Evolutionary conservation across 2,797 vertebrate genomes (phyloP).

Genomic region (Petrocephalus schoutedeni): DNA sequence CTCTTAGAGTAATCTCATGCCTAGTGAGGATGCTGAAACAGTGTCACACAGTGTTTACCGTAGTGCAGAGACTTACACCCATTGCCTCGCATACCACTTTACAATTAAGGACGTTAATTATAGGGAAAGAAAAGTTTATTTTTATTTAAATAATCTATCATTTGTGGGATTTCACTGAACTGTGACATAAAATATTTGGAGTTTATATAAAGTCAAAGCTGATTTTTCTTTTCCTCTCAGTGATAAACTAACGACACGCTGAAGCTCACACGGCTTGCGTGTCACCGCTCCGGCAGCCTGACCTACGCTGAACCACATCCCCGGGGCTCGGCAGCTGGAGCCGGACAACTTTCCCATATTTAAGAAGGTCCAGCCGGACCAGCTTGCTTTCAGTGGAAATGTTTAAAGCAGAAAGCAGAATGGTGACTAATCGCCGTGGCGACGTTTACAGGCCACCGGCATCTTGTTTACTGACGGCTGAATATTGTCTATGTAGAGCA

Average conservation of each 20-base stretch:
- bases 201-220: neutral
- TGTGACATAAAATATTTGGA: neutral
- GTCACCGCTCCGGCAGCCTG: neutral
- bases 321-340: neutral
- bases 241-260: neutral
- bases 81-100: neutral
- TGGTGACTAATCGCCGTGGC: neutral
- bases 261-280: neutral
- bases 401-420: neutral
- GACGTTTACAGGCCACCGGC: neutral
- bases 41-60: neutral
- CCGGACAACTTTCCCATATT: neutral
- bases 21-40: neutral
- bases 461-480: neutral
- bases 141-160: neutral
- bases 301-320: neutral
- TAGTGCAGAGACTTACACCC: neutral
- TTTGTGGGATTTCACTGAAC: neutral
- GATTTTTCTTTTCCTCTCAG: neutral
- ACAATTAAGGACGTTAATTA: neutral
- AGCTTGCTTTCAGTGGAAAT: slow-evolving; percentile 1
- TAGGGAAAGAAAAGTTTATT: neutral
- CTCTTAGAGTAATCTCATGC: neutral
- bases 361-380: neutral
- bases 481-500: neutral